Conservation (phyloP, 2,888 invertebrate species). For the Hypselothyrea guttata region DNA sequence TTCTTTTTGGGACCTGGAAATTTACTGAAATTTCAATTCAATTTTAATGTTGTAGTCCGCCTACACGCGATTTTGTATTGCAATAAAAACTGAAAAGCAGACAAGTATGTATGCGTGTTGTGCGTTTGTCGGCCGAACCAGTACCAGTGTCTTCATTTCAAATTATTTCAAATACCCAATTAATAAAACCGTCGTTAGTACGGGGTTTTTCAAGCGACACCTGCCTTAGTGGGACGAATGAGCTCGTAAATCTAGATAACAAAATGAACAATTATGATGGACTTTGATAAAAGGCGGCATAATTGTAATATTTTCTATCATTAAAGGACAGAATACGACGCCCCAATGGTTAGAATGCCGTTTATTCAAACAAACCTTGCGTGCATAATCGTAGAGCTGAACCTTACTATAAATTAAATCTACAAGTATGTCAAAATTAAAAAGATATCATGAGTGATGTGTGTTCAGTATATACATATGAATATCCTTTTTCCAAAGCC, state of each 20-base stretch:
- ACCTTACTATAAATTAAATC: constrained; percentile 80
- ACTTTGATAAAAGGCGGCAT: constrained; percentile 49
- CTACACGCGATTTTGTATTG: constrained; percentile 60
- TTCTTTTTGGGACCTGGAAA: constrained; percentile 24
- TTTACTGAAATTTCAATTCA: constrained; percentile 30
- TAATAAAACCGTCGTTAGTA: constrained; percentile 70
- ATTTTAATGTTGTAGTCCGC: constrained; percentile 46
- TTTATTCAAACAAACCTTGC: constrained; percentile 56
- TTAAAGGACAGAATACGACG: constrained; percentile 57
- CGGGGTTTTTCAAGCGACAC: constrained; percentile 54
- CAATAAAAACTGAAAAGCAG: constrained; percentile 51
- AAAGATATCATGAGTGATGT: too few species aligned
- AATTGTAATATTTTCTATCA: constrained; percentile 79
- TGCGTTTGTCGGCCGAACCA: too few species aligned
- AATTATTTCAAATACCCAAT: constrained; percentile 54
- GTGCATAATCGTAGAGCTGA: constrained; percentile 45
- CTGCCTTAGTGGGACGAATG: constrained; percentile 50
- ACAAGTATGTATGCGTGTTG: constrained; percentile 5
- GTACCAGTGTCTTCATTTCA: constrained; percentile 20
- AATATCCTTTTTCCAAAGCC: too few species aligned
- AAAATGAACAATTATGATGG: constrained; percentile 75
- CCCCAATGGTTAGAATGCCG: constrained; percentile 53
- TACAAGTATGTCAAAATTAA: constrained; percentile 80
- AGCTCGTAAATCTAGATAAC: constrained; percentile 73
- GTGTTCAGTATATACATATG: too few species aligned